These are phyloP conservation scores for Musca domestica DNA, from an alignment of 1,140 invertebrate genomes.

Conservation along the genomic window DNA sequence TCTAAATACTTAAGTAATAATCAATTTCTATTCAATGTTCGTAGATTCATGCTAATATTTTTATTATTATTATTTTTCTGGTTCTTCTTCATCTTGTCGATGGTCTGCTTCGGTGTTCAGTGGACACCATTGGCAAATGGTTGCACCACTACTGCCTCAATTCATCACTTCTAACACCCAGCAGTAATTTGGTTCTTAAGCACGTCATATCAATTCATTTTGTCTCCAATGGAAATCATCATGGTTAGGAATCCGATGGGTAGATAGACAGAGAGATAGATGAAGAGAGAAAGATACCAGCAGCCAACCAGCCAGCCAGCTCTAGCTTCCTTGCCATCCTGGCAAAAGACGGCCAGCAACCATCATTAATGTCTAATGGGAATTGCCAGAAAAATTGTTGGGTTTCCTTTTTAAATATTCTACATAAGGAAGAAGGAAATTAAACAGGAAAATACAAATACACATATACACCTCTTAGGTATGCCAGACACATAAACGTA, in stretches of 20 bases:
- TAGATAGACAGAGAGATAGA: too few relatives aligned
- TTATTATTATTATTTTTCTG: not conserved
- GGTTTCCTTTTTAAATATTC: not conserved
- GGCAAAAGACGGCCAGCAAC: not conserved
- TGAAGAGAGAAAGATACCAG: not conserved
- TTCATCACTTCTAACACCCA: too few relatives aligned
- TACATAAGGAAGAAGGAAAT: too few relatives aligned
- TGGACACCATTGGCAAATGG: too few relatives aligned
- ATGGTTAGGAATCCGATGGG: not conserved
- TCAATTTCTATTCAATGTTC: constrained; percentile 13
- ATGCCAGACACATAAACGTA: too few relatives aligned
- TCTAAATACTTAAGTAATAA: constrained; percentile 15
- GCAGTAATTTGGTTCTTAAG: not conserved
- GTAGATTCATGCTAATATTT: constrained; percentile 3
- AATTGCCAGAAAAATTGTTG: not conserved
- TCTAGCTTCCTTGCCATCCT: not conserved
- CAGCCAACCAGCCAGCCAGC: not conserved
- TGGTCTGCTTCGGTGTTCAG: too few relatives aligned
- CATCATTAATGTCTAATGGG: constrained; percentile 8
- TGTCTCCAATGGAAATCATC: constrained; percentile 15
- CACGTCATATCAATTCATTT: constrained; percentile 18
- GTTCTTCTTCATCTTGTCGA: too few relatives aligned
- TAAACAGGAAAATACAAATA: too few relatives aligned
- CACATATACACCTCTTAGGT: too few relatives aligned
- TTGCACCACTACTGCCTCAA: too few relatives aligned